Conservation (phyloP, 2,113 vertebrate species). For the Ailurus styani region DNA sequence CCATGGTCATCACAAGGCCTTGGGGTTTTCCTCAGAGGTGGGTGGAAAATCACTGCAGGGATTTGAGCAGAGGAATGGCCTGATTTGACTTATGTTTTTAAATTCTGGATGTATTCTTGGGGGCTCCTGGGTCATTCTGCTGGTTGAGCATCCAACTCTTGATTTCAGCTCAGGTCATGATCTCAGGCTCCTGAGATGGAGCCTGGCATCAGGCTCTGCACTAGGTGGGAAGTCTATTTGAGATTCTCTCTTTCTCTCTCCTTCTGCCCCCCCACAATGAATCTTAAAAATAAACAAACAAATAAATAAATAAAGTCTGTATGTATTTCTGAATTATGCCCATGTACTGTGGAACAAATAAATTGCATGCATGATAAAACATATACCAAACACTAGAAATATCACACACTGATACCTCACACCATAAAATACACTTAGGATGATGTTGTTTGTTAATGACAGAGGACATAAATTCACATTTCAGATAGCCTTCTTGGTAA, state of each 20-base stretch:
- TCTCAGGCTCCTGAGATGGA: neutral
- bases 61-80: neutral
- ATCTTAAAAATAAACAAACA: neutral
- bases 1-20: no score
- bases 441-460: neutral
- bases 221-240: neutral
- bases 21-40: neutral
- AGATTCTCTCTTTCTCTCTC: neutral
- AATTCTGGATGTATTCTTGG: neutral
- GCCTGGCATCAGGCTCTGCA: fast-evolving
- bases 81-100: neutral
- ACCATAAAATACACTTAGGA: neutral
- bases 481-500: neutral
- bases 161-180: neutral
- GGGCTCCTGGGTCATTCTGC: neutral
- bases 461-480: neutral
- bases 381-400: neutral
- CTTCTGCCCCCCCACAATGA: neutral
- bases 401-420: neutral
- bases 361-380: neutral
- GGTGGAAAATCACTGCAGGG: fast-evolving
- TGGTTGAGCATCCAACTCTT: neutral
- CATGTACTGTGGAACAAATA: neutral
- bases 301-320: neutral
- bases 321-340: neutral